Base-by-base conservation (phyloP, 2,888 invertebrate species). In the Spilarctia lutea region DNA sequence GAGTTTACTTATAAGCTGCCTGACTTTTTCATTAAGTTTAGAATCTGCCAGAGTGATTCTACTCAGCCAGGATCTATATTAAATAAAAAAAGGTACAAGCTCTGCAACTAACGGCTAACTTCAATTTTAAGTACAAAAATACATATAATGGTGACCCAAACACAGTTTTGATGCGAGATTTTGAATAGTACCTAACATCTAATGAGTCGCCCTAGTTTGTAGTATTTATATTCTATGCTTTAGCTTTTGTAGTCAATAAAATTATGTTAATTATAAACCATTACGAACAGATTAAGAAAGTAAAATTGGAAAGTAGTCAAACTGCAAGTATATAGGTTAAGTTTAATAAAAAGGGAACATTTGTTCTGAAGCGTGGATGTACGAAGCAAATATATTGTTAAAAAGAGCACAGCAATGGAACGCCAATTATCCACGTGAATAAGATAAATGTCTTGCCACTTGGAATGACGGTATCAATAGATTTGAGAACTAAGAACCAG, bases 151-250 rank as follows among this genome's bases (percentile, higher is more conserved):
- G n/a, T n/a, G n/a, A 45, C 42, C 67, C 8, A 66, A 42, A 42
- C n/a, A 42, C 67, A 27, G 42, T 45, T 67, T 42, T 27, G 27
- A 45, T 42, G 67, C 42, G 42, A n/a, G 67, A n/a, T 42, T 18
- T n/a, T 7, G 42, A 27, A 45, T 27, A 67, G 27, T 7, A 27
- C 18, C 42, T 67, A 33, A 4, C 4, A 33, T 42, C 42, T 67
- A 67, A 67, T 67, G 67, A 67, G 27, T 27, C 18, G 42, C 27
- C 42, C 67, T 42, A 67, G 42, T 67, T 67, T 45, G 7, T 27
- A 67, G 45, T 10, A n/a, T n/a, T 56, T 56, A n/a, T 10, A 7
- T 27, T 42, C 67, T 27, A 16, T 67, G 42, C 24, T 67, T 42
- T 66, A 6, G 27, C n/a, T 27, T 67, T 67, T 67, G 10, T 45